phyloP scores from a whole-genome alignment of 1,140 invertebrate genomes.

The Notospermus geniculatus region DNA sequence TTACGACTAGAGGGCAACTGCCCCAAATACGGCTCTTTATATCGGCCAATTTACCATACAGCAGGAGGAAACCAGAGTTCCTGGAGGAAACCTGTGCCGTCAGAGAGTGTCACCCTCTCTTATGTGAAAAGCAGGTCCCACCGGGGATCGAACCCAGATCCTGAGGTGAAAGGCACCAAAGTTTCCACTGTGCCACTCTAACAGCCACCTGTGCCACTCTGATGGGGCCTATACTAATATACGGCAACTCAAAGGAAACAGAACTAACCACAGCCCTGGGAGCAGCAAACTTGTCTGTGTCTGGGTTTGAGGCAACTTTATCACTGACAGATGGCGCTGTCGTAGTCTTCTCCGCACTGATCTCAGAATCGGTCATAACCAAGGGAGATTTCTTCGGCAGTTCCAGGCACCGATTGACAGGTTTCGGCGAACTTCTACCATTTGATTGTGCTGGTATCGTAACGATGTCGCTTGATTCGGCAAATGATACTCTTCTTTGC shows the following conservation, averaged over 20 bases:
- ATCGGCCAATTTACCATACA: too few species aligned
- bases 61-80: too few species aligned
- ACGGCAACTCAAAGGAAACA: neutral
- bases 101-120: too few species aligned
- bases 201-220: too few species aligned
- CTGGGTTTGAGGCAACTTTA: conserved; percentile 8
- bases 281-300: neutral
- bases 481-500: conserved; percentile 46
- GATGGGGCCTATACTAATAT: too few species aligned
- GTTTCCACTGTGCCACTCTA: neutral
- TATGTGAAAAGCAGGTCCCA: too few species aligned
- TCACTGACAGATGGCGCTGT: neutral
- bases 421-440: conserved; percentile 3
- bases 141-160: too few species aligned
- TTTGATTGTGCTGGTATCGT: conserved; percentile 3
- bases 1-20: too few species aligned
- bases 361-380: neutral
- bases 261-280: neutral
- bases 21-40: too few species aligned
- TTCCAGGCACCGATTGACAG: conserved; percentile 21
- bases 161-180: too few species aligned
- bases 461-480: conserved; percentile 26
- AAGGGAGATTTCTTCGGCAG: conserved; percentile 11
- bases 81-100: too few species aligned
- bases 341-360: neutral